Evolutionary conservation across 53 echinoderm and acorn worm species (phyloP), one percentile per base, ranked within the genome.

Genomic region (Holothuria scabra): DNA sequence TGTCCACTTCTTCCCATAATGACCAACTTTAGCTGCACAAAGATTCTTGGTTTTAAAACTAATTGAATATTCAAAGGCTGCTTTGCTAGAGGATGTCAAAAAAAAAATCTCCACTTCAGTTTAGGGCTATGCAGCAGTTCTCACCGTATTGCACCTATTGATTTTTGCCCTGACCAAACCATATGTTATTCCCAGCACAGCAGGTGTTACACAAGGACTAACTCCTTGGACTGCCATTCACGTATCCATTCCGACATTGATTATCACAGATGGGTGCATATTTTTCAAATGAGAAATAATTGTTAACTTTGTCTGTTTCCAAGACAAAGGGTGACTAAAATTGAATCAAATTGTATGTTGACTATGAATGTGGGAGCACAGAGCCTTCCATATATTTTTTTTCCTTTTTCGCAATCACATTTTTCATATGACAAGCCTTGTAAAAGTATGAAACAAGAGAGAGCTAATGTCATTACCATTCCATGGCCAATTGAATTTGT

Each of bases 401-500:
- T 72, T 72, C n/a, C 37, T 25, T 48, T 69, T 41, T 13, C 25
- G 49, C 72, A 12, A 24, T 25, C 26, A 46, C 72, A 26, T 72
- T 72, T 46, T 72, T 48, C 46, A 46, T 72, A 44, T 25, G 49
- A 72, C 72, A 44, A 49, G 72, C 72, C 44, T 72, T 48, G 44
- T 49, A 21, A 25, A 25, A 72, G 44, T 72, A 44, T 46, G 72
- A 48, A 72, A 48, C 23, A 48, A 72, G 48, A 48, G 72, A 72
- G 48, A 72, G 72, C 72, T 72, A 72, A 72, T 72, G 72, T 72
- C 72, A 72, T 72, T 72, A 72, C 72, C 72, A 46, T 72, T 13
- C 72, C 72, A 72, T 72, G 72, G 72, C 72, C 72, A 72, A 72
- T 72, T 72, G 72, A 72, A 72, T 72, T 72, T 72, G 72, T 72